phyloP scores from a whole-genome alignment of 2,888 invertebrate species.

The Ornithoptera priamus region DNA sequence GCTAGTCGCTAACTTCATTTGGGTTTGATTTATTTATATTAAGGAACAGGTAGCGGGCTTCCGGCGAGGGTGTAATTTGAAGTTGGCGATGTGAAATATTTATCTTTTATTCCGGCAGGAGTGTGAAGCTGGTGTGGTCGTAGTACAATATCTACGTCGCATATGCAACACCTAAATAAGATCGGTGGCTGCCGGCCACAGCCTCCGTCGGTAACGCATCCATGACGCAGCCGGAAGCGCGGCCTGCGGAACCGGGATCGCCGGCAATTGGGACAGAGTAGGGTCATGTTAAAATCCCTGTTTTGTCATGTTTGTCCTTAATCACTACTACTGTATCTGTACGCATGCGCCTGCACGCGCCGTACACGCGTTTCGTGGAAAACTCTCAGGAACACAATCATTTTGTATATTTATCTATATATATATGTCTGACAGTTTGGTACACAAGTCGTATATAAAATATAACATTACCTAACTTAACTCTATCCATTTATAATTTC shows the following conservation, averaged over 20 bases:
- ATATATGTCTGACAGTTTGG: conserved; percentile 24
- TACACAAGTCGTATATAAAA: conserved; percentile 48
- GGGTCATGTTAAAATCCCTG: conserved; percentile 66
- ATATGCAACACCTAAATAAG: too few species aligned
- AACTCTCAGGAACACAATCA: conserved; percentile 71
- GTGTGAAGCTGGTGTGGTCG: too few species aligned
- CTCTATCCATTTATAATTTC: conserved; percentile 43
- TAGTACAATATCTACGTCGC: too few species aligned
- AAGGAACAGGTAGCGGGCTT: too few species aligned
- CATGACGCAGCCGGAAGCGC: too few species aligned
- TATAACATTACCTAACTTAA: conserved; percentile 40
- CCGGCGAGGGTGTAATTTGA: too few species aligned
- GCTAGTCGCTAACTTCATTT: too few species aligned
- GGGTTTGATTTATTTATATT: too few species aligned
- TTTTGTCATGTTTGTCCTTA: conserved; percentile 60
- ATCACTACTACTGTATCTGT: conserved; percentile 38
- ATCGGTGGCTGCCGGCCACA: too few species aligned
- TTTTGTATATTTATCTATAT: conserved; percentile 40
- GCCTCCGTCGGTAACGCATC: too few species aligned
- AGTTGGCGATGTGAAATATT: too few species aligned
- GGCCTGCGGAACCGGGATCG: neutral
- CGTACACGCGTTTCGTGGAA: conserved; percentile 61
- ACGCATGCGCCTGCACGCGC: conserved; percentile 50
- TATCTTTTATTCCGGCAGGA: too few species aligned
- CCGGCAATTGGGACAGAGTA: conserved; percentile 37